A percentile compares a stretch with the other conserved stretches of the same genome.
Conservation (phyloP, 2,888 invertebrate genomes). For the Lapara coniferarum region DNA sequence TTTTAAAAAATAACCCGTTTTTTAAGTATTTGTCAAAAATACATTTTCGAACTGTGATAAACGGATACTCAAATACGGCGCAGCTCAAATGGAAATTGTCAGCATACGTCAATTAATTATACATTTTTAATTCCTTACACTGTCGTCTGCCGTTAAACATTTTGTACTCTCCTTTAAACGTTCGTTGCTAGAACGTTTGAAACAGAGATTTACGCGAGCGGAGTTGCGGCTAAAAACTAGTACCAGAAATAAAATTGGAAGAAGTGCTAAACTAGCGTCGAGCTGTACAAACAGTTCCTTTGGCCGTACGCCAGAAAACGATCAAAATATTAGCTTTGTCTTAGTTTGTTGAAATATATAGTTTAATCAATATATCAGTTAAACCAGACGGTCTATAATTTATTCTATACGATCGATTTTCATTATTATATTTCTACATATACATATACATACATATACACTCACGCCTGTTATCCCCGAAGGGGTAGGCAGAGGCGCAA, state of each 20-base stretch:
- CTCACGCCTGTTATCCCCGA: too few relatives aligned
- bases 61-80: too few relatives aligned
- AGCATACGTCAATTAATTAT: too few relatives aligned
- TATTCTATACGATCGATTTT: background rate
- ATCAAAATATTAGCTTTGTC: constrained; percentile 14
- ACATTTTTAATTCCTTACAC: too few relatives aligned
- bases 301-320: constrained; percentile 15
- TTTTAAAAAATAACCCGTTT: too few relatives aligned
- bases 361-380: constrained; percentile 15
- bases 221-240: background rate
- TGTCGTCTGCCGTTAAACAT: too few relatives aligned
- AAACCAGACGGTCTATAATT: constrained; percentile 1
- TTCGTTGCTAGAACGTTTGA: background rate
- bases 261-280: constrained; percentile 16
- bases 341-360: constrained; percentile 16
- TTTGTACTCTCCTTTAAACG: too few relatives aligned
- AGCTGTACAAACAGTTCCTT: constrained; percentile 12
- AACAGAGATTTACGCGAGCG: background rate
- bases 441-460: too few relatives aligned
- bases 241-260: constrained; percentile 12
- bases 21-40: too few relatives aligned
- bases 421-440: background rate
- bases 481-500: too few relatives aligned
- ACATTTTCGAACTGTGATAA: too few relatives aligned
- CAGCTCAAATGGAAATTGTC: too few relatives aligned